Evolutionary conservation across 1,140 invertebrate genomes (phyloP), one percentile per base, ranked within the genome.

Genomic region (Lineus longissimus): DNA sequence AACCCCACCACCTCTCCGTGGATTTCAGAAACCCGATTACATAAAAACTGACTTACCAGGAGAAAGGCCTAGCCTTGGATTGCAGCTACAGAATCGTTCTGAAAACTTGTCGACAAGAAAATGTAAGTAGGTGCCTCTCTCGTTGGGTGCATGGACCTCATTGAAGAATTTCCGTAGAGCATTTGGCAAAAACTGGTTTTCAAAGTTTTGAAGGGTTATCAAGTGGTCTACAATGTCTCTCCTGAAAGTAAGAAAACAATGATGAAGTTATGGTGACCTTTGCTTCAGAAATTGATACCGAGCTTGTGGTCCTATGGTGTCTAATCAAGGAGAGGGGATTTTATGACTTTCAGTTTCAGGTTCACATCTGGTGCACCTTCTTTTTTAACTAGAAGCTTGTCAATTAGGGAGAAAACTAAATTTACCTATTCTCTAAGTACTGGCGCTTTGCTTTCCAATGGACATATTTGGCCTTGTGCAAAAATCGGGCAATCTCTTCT

Each of bases 31-130:
- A n/a, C n/a, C n/a, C n/a, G n/a, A n/a, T n/a, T n/a, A n/a, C n/a
- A n/a, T n/a, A n/a, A n/a, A 15, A 36, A 36, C 33, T 36, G 33
- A 36, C 61, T 71, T 72, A 84, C 82, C 83, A 72, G 81, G 72
- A 43, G 74, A 79, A 17, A 85, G 70, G 27, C 77, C 77, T 4
- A 85, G 68, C 25, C 79, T 66, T 54, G 82, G 84, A 72, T 86
- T 86, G 69, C 85, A 85, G 36, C 76, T 69, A 65, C 80, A 84
- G 69, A 85, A 86, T 55, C 83, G 61, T n/a, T 79, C 72, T 9
- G 84, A 82, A 71, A 86, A 86, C 62, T 82, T 83, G 36, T 85
- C 84, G 4, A 86, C 77, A 40, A 86, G 74, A 31, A 75, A 69
- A 57, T 82, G 74, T 13, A 86, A 70, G 65, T 83, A 84, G 54